A percentile compares a stretch with the other conserved stretches of the same genome.
Evolutionary conservation across 2,797 vertebrate genomes (phyloP).

Genomic region (Muscicapa striata): DNA sequence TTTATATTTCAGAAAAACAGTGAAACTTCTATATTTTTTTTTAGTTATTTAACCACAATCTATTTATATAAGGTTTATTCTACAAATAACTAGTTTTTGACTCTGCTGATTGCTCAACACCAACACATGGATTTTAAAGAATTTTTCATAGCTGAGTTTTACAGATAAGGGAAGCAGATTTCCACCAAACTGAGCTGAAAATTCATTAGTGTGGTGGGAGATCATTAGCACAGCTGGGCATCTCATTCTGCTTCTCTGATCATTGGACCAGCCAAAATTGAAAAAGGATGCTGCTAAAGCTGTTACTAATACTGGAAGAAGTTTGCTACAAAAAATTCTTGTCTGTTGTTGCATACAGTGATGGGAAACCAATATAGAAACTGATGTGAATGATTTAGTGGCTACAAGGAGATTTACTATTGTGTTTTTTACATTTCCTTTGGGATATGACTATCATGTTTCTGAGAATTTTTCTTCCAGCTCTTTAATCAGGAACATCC

Average conservation of each 20-base stretch:
- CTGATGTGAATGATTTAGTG: not conserved
- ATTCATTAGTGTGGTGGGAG: not conserved
- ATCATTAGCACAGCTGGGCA: not conserved
- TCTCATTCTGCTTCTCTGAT: not conserved
- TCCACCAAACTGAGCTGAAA: not conserved
- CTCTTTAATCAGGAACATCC: not conserved
- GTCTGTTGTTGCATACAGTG: not conserved
- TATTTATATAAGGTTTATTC: not conserved
- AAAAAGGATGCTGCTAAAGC: not conserved
- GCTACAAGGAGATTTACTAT: not conserved
- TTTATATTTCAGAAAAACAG: not conserved
- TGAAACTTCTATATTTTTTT: not conserved
- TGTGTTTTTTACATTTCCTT: not conserved
- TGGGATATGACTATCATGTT: not conserved
- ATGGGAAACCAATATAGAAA: not conserved
- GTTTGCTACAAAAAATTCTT: not conserved
- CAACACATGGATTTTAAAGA: not conserved
- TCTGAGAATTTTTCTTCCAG: constrained; percentile 2
- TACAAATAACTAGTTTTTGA: not conserved
- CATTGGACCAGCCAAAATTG: not conserved
- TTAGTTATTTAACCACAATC: not conserved
- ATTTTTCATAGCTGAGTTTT: not conserved
- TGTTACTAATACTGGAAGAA: not conserved
- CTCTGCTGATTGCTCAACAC: not conserved
- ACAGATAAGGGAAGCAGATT: not conserved